Percentiles rank a stretch among this genome's conserved stretches.
Conservation (phyloP, 2,888 invertebrate species). For the Auanema freiburgensis region DNA sequence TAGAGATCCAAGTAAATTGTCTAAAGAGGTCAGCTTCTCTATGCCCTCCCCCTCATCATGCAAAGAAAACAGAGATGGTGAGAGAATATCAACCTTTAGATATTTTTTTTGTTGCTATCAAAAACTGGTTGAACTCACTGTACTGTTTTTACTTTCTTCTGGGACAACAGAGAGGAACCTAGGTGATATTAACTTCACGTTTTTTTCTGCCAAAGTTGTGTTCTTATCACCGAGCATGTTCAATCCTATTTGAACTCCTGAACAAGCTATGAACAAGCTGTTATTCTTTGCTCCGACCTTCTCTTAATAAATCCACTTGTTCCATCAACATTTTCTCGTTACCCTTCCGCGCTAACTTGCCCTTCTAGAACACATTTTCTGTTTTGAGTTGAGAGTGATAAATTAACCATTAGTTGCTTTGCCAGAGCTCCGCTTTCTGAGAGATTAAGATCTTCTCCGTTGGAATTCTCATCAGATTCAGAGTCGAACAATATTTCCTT, state of each 20-base stretch:
- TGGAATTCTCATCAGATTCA: slow-evolving; percentile 3
- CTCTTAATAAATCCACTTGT: no score
- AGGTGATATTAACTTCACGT: slow-evolving; percentile 41
- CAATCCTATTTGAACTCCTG: slow-evolving; percentile 39
- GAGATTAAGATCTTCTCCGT: background rate
- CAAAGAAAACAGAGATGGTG: slow-evolving; percentile 52
- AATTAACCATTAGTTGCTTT: no score
- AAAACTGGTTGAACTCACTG: background rate
- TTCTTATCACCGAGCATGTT: slow-evolving; percentile 38
- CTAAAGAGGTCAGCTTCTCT: slow-evolving; percentile 33
- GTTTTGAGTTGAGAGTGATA: no score
- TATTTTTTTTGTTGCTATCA: background rate
- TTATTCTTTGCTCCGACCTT: background rate
- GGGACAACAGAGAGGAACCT: slow-evolving; percentile 49
- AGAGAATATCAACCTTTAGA: slow-evolving; percentile 39
- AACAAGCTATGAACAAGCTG: background rate
- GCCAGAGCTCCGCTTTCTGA: background rate
- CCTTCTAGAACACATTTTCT: no score
- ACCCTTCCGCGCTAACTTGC: no score
- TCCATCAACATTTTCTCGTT: background rate
- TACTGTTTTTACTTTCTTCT: slow-evolving; percentile 23
- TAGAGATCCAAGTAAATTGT: slow-evolving; percentile 16
- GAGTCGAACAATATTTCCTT: slow-evolving; percentile 12
- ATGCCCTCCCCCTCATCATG: slow-evolving; percentile 45
- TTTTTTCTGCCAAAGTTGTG: slow-evolving; percentile 27